Evolutionary conservation across 2,113 vertebrate genomes (phyloP).

Genomic region (Microcebus griseorufus): DNA sequence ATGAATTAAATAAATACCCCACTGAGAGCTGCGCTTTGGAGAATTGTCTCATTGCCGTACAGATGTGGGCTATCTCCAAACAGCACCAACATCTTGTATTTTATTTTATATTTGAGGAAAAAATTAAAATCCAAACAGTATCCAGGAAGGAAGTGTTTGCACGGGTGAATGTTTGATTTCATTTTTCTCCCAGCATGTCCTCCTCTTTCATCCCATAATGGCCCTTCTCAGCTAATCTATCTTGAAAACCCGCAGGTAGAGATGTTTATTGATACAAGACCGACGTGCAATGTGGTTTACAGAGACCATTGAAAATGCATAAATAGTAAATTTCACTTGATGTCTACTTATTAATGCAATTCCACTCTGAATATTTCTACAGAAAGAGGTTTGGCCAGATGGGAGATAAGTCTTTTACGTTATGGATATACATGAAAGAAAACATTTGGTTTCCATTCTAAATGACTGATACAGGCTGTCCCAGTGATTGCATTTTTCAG

Average conservation of each 20-base stretch:
- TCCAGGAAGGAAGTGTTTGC: conserved; percentile 86
- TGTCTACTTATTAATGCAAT: conserved; percentile 85
- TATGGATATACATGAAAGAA: conserved; percentile 80
- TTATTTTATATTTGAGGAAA: conserved; percentile 71
- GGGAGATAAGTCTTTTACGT: conserved; percentile 83
- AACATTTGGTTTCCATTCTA: conserved; percentile 86
- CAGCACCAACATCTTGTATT: conserved; percentile 78
- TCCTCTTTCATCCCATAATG: conserved; percentile 85
- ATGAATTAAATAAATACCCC: conserved; percentile 87
- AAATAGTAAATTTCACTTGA: conserved; percentile 85
- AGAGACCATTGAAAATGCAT: conserved; percentile 83
- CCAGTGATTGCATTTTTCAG: conserved; percentile 82
- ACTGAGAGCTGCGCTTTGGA: conserved; percentile 85
- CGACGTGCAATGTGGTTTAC: conserved; percentile 79
- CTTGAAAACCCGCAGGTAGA: conserved; percentile 85
- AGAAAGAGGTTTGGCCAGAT: conserved; percentile 85
- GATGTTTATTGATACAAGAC: conserved; percentile 85
- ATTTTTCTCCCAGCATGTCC: conserved; percentile 86
- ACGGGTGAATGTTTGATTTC: conserved; percentile 85
- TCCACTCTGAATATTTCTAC: conserved; percentile 83
- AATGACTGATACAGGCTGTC: conserved; percentile 83
- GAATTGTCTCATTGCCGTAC: conserved; percentile 82
- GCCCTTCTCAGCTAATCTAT: conserved; percentile 85
- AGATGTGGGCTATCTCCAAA: conserved; percentile 85
- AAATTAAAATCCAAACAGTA: conserved; percentile 84